Evolutionary conservation across 2,888 invertebrate genomes (phyloP).

Genomic region (Chrysomela aeneicollis): DNA sequence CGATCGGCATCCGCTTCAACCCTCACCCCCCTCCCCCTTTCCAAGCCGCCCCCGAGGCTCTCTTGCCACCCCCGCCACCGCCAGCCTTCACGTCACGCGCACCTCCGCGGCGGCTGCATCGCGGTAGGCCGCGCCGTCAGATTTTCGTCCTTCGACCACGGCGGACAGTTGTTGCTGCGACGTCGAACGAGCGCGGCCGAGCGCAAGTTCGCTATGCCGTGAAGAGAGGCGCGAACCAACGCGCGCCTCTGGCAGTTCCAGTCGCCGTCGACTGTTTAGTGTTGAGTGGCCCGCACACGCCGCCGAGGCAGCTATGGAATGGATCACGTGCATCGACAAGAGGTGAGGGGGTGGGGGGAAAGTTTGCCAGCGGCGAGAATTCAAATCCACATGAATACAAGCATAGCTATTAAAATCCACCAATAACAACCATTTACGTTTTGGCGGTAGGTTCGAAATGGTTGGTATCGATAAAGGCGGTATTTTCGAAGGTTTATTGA

Average conservation of each 20-base stretch:
- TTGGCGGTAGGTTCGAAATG: too few species aligned
- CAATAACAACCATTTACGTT: too few species aligned
- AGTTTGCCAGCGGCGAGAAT: too few species aligned
- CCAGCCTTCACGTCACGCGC: slow-evolving; percentile 21
- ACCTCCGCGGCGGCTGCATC: slow-evolving; percentile 19
- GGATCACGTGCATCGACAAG: slow-evolving; percentile 50
- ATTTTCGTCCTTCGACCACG: slow-evolving; percentile 8
- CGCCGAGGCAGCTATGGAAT: slow-evolving; percentile 42
- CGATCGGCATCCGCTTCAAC: too few species aligned
- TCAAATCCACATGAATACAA: too few species aligned
- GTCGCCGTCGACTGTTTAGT: not conserved
- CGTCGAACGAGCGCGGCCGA: not conserved
- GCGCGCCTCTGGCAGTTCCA: slow-evolving; percentile 10
- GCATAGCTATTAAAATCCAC: too few species aligned
- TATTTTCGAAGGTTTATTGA: too few species aligned
- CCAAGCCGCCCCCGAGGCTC: too few species aligned
- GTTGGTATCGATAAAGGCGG: too few species aligned
- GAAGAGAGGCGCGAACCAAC: slow-evolving; percentile 21
- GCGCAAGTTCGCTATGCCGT: slow-evolving; percentile 1
- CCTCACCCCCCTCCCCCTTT: too few species aligned
- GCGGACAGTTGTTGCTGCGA: slow-evolving; percentile 45
- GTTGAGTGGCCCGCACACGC: not conserved
- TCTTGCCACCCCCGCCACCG: not conserved
- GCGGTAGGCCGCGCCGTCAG: not conserved
- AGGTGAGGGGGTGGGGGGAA: slow-evolving; percentile 44